phyloP scores from a whole-genome alignment of 2,888 invertebrate species.

The Rotaria magnacalcarata region DNA sequence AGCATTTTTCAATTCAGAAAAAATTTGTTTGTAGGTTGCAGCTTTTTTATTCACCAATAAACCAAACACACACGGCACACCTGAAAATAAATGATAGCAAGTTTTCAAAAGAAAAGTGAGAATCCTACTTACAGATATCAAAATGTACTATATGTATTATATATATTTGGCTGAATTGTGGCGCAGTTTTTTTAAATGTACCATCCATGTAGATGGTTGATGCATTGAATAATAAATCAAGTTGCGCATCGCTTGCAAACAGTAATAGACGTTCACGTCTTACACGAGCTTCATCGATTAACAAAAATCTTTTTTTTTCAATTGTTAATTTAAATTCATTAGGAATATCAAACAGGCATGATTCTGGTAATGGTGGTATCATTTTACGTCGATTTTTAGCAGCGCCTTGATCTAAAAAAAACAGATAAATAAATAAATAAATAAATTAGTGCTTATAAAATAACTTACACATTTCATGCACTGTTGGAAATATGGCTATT shows the following conservation, averaged over 20 bases:
- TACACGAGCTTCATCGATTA: not conserved
- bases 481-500: not conserved
- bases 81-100: no score
- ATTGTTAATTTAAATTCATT: not conserved
- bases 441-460: not conserved
- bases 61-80: no score
- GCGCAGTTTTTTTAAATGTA: not conserved
- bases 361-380: not conserved
- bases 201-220: not conserved
- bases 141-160: not conserved
- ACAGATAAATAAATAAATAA: not conserved
- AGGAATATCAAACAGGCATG: not conserved
- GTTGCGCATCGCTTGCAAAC: not conserved
- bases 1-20: no score
- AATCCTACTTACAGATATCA: not conserved
- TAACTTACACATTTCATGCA: not conserved
- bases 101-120: not conserved
- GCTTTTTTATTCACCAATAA: no score
- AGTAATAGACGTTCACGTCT: not conserved
- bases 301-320: not conserved
- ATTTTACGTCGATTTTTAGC: not conserved
- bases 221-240: not conserved
- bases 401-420: not conserved
- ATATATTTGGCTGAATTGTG: not conserved
- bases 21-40: no score